A percentile compares a stretch with the other conserved stretches of the same genome.
Evolutionary conservation across 64 coral and sea anemone genomes (phyloP).

Genomic region (Montipora sp.): DNA sequence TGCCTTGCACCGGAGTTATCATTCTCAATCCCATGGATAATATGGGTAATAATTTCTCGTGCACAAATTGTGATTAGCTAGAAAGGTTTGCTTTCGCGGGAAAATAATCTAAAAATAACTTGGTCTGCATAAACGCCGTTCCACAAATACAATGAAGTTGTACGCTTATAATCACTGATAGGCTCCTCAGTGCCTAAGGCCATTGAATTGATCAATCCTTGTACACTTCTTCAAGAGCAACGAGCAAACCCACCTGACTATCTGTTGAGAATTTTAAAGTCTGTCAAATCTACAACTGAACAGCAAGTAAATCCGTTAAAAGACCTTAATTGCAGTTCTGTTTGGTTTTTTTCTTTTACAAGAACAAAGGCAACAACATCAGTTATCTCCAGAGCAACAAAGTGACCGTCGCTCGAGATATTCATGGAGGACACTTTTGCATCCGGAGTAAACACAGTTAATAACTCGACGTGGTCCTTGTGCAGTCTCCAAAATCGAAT

Average conservation of each 20-base stretch:
- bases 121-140: too few relatives aligned
- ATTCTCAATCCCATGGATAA: too few relatives aligned
- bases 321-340: not conserved
- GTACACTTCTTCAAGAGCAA: too few relatives aligned
- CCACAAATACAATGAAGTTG: too few relatives aligned
- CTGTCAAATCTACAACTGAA: constrained; percentile 46
- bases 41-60: too few relatives aligned
- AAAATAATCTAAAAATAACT: too few relatives aligned
- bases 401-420: constrained; percentile 61
- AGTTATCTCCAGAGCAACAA: constrained; percentile 66
- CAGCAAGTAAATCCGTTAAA: constrained; percentile 35
- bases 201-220: too few relatives aligned
- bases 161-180: too few relatives aligned
- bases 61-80: too few relatives aligned
- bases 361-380: constrained; percentile 77
- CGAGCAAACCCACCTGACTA: not conserved
- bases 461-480: not conserved
- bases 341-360: constrained; percentile 25
- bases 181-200: too few relatives aligned
- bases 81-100: too few relatives aligned
- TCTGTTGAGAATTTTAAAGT: constrained; percentile 26
- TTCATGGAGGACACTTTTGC: constrained; percentile 79
- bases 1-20: too few relatives aligned
- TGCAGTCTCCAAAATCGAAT: constrained; percentile 69
- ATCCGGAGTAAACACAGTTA: constrained; percentile 74